phyloP scores from a whole-genome alignment of 2,797 vertebrate genomes.

The Tamandua tetradactyla region DNA sequence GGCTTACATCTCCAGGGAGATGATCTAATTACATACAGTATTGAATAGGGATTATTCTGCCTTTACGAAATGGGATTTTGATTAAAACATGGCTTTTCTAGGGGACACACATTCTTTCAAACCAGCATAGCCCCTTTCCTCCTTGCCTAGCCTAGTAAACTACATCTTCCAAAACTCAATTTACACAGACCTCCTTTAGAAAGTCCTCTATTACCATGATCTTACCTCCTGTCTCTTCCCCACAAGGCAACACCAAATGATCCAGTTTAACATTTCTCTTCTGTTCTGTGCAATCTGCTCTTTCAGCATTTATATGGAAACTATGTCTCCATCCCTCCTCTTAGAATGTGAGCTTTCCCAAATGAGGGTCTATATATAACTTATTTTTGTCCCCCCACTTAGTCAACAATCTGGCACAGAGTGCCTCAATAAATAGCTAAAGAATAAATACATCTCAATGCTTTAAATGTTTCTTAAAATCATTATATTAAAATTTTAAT shows the following conservation, averaged over 20 bases:
- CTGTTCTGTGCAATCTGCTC: neutral
- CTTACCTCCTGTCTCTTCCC: neutral
- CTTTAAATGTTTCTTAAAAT: slow-evolving; percentile 9
- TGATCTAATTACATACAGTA: too few species aligned
- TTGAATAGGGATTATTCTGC: too few species aligned
- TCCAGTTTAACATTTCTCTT: neutral
- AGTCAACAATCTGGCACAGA: neutral
- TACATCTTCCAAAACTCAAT: neutral
- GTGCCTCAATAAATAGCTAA: slow-evolving; percentile 6
- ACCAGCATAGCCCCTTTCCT: neutral
- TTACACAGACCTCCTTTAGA: neutral
- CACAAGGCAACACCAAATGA: neutral
- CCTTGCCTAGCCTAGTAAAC: neutral
- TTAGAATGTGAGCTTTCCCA: neutral
- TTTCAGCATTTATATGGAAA: neutral
- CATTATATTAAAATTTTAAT: neutral
- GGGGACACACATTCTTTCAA: too few species aligned
- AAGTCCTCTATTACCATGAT: neutral
- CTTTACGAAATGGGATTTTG: too few species aligned
- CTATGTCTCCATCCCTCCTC: neutral
- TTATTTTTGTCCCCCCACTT: neutral
- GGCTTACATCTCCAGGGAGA: too few species aligned
- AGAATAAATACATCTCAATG: neutral
- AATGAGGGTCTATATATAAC: neutral
- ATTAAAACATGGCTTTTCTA: too few species aligned